phyloP scores from a whole-genome alignment of 2,888 invertebrate species.

The Stegana nigrithorax region DNA sequence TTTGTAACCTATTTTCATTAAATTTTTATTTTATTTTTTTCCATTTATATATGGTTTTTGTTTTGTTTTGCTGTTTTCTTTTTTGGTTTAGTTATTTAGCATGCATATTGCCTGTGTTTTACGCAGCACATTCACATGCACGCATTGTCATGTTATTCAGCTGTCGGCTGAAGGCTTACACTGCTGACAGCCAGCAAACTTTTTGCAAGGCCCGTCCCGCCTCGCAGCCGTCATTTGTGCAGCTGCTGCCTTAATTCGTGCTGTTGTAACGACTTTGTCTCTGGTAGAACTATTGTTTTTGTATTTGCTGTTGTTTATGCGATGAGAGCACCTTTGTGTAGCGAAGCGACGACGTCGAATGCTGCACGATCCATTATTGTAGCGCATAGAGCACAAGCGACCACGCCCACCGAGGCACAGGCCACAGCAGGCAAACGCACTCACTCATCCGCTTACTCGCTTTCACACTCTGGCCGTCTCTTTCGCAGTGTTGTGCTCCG shows the following conservation, averaged over 20 bases:
- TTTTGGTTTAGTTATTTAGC: conserved; percentile 18
- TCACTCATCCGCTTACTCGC: background rate
- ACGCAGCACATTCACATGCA: too few relatives aligned
- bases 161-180: too few relatives aligned
- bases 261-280: too few relatives aligned
- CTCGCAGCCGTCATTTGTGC: background rate
- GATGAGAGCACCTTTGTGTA: background rate
- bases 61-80: too few relatives aligned
- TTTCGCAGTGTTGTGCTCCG: background rate
- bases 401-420: too few relatives aligned
- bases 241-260: background rate
- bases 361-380: too few relatives aligned
- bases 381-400: background rate
- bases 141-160: too few relatives aligned
- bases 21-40: background rate
- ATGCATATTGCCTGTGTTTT: background rate
- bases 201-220: background rate
- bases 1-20: too few relatives aligned
- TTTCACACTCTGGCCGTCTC: background rate
- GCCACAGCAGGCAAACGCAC: background rate
- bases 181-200: too few relatives aligned
- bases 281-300: too few relatives aligned
- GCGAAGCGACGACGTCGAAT: background rate
- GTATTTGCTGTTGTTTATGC: conserved; percentile 20
- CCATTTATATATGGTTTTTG: conserved; percentile 17